phyloP scores from a whole-genome alignment of 92 coral and sea anemone genomes.

The Palythoa grandiflora region DNA sequence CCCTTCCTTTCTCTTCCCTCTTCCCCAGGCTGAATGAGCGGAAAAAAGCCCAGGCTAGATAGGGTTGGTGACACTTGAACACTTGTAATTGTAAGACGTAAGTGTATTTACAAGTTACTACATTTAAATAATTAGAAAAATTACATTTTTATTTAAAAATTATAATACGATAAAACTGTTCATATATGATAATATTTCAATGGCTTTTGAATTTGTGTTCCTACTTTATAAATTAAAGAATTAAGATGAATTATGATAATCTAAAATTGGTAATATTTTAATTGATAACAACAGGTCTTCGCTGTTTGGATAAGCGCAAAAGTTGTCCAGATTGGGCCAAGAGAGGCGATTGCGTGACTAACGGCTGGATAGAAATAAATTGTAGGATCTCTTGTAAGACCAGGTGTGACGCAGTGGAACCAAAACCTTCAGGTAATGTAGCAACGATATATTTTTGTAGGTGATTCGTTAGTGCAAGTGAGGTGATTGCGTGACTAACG shows the following conservation, averaged over 20 bases:
- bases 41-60: too few species aligned
- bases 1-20: too few species aligned
- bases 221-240: neutral
- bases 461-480: neutral
- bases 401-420: slow-evolving; percentile 74
- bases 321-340: slow-evolving; percentile 71
- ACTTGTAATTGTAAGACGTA: too few species aligned
- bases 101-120: too few species aligned
- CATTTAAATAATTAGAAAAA: too few species aligned
- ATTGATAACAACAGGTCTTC: slow-evolving; percentile 58
- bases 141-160: too few species aligned
- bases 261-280: neutral
- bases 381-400: slow-evolving; percentile 86
- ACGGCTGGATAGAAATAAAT: slow-evolving; percentile 74
- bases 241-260: neutral
- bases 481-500: slow-evolving; percentile 82
- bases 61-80: too few species aligned
- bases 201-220: too few species aligned
- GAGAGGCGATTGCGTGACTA: slow-evolving; percentile 75
- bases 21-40: too few species aligned
- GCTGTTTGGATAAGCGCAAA: slow-evolving; percentile 76
- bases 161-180: too few species aligned
- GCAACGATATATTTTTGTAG: too few species aligned
- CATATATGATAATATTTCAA: too few species aligned
- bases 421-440: slow-evolving; percentile 71